Evolutionary conservation across 2,888 invertebrate genomes (phyloP).

Genomic region (Drosophila buzzatii): DNA sequence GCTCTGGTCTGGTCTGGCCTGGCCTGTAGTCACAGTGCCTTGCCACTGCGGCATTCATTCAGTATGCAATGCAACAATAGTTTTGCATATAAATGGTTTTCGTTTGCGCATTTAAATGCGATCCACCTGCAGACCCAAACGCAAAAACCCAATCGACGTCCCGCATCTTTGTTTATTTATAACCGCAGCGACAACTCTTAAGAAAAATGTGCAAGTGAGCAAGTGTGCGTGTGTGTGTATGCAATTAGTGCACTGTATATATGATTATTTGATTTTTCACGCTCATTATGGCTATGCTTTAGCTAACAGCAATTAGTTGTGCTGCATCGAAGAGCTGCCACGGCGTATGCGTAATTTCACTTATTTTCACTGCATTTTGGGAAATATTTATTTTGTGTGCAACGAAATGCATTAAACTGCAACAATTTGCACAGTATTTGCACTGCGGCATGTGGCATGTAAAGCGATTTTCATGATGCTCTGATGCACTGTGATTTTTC

Average conservation of each 20-base stretch:
- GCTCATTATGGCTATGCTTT: slow-evolving; percentile 65
- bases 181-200: slow-evolving; percentile 45
- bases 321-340: slow-evolving; percentile 33
- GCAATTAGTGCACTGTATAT: slow-evolving; percentile 64
- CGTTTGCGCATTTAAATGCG: slow-evolving; percentile 82
- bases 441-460: slow-evolving; percentile 26
- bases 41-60: slow-evolving; percentile 73
- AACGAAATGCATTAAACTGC: slow-evolving; percentile 21
- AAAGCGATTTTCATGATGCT: slow-evolving; percentile 54
- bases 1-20: too few species aligned
- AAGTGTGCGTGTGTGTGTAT: slow-evolving; percentile 38
- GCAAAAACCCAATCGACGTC: slow-evolving; percentile 60
- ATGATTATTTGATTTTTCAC: slow-evolving; percentile 57
- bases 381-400: slow-evolving; percentile 45
- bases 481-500: slow-evolving; percentile 59
- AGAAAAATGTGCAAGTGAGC: slow-evolving; percentile 34
- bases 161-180: slow-evolving; percentile 71
- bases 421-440: slow-evolving; percentile 38
- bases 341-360: slow-evolving; percentile 55
- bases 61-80: slow-evolving; percentile 82
- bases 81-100: slow-evolving; percentile 84
- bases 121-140: slow-evolving; percentile 54
- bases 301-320: slow-evolving; percentile 49
- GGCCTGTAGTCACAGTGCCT: not conserved
- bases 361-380: slow-evolving; percentile 1